Evolutionary conservation across 1,140 invertebrate species (phyloP), one percentile per base, ranked within the genome.

Genomic region (Drosophila tani): DNA sequence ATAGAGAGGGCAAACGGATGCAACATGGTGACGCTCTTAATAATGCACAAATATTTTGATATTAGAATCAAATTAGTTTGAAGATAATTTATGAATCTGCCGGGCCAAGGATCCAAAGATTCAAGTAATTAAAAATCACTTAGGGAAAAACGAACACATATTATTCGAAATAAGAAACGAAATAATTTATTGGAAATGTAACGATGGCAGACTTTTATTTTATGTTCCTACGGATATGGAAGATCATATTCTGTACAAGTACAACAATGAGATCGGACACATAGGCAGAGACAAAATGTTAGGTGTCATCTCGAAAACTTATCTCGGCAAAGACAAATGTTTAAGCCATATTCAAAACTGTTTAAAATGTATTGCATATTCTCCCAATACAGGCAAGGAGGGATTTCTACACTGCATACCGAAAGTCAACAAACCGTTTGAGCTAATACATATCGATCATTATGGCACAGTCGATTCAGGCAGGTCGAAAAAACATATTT

Each of bases 51-150:
- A 43, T 9, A 43, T 56, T 56, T n/a, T 41, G 6, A 24, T 56
- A 21, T 19, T 56, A 11, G 38, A 43, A 24, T 27, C 53, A 6
- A 56, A 56, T 19, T 41, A 19, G 5, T 43, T 57, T n/a, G 21
- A 57, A n/a, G 56, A 58, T 43, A 58, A 58, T 29, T 17, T 58
- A 15, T 14, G 45, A 15, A 58, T 45, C 2, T 58, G 38, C 7
- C 56, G 45, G 6, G 15, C 15, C 21, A 58, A 43, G 9, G 38
- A 43, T 15, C 17, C 29, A 41, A 57, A 57, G 15, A 15, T 57
- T n/a, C 5, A 43, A 27, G 40, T 2, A n/a, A n/a, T 57, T 1
- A 41, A 24, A 41, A 27, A 24, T 27, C 19, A 11, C 8, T 38
- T 56, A 41, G 55, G 27, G 38, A 5, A 27, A 57, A 15, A 11